Percentiles rank a stretch among this genome's conserved stretches.
These are phyloP conservation scores for Drosophila rubida DNA, from an alignment of 2,888 invertebrate species.

Conservation along the genomic window DNA sequence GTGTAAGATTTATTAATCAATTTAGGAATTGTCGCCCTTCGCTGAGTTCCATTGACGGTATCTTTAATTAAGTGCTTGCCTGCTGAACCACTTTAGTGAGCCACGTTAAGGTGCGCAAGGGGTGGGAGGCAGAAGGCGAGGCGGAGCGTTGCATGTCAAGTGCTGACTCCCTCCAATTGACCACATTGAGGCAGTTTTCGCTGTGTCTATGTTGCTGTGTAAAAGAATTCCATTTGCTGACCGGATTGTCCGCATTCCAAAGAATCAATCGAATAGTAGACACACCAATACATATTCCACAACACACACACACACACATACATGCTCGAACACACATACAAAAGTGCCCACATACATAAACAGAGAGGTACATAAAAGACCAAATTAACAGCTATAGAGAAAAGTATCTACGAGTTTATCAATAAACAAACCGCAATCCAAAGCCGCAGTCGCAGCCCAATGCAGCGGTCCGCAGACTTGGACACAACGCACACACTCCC, in stretches of 20 bases:
- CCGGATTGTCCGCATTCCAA: conserved; percentile 83
- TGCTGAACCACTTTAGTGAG: conserved; percentile 15
- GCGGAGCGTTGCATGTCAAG: conserved; percentile 56
- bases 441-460: conserved; percentile 53
- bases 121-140: background rate
- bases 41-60: conserved; percentile 41
- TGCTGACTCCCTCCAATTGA: conserved; percentile 64
- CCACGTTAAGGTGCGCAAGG: background rate
- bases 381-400: conserved; percentile 79
- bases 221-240: conserved; percentile 81
- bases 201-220: conserved; percentile 59
- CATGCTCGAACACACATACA: conserved; percentile 13
- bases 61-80: conserved; percentile 48
- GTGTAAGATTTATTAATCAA: conserved; percentile 14
- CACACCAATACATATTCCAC: conserved; percentile 39
- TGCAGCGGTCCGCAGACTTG: conserved; percentile 50
- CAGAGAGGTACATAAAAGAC: conserved; percentile 65
- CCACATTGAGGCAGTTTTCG: conserved; percentile 66
- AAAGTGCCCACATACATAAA: conserved; percentile 17
- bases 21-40: conserved; percentile 16
- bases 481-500: conserved; percentile 24
- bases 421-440: conserved; percentile 75
- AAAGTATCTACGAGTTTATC: conserved; percentile 74
- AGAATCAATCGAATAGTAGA: conserved; percentile 74
- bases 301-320: conserved; percentile 23